These are phyloP conservation scores for Dromius quadrimaculatus DNA, from an alignment of 2,888 invertebrate species.

Conservation along the genomic window DNA sequence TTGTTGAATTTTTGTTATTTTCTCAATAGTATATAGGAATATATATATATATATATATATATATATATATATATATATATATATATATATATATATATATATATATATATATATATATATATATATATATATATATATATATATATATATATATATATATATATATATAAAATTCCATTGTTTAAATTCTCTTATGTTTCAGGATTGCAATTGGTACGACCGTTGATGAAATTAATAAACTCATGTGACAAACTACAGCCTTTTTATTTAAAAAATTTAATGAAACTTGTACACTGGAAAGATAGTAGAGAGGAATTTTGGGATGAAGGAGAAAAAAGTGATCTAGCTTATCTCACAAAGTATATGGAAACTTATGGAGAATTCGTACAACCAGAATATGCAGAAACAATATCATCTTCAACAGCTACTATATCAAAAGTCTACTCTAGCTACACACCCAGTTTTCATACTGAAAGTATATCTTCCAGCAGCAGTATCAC, in stretches of 20 bases:
- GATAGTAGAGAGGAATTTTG: slow-evolving; percentile 59
- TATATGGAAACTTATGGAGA: slow-evolving; percentile 17
- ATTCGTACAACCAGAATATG: background rate
- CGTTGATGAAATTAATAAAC: slow-evolving; percentile 58
- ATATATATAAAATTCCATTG: background rate
- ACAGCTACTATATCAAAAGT: background rate
- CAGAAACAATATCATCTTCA: background rate
- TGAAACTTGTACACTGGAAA: slow-evolving; percentile 61
- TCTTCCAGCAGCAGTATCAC: background rate
- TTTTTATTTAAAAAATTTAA: slow-evolving; percentile 55
- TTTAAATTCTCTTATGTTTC: slow-evolving; percentile 22
- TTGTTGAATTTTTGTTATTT: no score
- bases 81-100: no score
- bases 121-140: no score
- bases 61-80: no score
- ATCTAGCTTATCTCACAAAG: background rate
- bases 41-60: no score
- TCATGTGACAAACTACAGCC: slow-evolving; percentile 54
- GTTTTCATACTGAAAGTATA: no score
- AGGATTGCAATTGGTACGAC: slow-evolving; percentile 61
- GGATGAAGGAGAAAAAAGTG: slow-evolving; percentile 13
- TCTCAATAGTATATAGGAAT: no score
- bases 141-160: background rate
- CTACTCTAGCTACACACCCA: background rate
- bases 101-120: no score